These are phyloP conservation scores for Austrofundulus limnaeus DNA, from an alignment of 2,113 vertebrate species.

Conservation along the genomic window DNA sequence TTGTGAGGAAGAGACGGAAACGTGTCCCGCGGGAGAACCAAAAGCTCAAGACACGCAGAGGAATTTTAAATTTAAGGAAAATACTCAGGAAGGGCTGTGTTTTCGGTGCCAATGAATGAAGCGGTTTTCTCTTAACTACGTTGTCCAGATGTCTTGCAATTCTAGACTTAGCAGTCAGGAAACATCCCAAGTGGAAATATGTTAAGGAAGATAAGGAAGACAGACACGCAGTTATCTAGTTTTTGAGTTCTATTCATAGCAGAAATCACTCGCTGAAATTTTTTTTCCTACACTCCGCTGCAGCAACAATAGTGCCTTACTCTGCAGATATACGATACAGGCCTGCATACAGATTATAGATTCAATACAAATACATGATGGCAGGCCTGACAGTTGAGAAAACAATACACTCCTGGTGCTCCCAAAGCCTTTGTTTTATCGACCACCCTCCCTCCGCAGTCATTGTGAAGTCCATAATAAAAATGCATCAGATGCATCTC, in stretches of 20 bases:
- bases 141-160: conserved; percentile 47
- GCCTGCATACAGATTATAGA: conserved; percentile 49
- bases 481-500: conserved; percentile 73
- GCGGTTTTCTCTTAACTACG: conserved; percentile 34
- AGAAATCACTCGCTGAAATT: conserved; percentile 34
- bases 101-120: conserved; percentile 35
- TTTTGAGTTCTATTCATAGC: conserved; percentile 33
- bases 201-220: conserved; percentile 26
- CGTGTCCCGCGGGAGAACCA: conserved; percentile 49
- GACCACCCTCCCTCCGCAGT: conserved; percentile 50
- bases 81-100: conserved; percentile 29
- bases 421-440: conserved; percentile 64
- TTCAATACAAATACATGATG: conserved; percentile 59
- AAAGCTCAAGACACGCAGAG: conserved; percentile 39
- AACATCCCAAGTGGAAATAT: conserved; percentile 31
- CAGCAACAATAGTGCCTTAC: conserved; percentile 25
- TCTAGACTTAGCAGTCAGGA: conserved; percentile 27
- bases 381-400: conserved; percentile 57
- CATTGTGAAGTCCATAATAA: conserved; percentile 66
- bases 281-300: conserved; percentile 30
- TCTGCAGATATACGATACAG: conserved; percentile 62
- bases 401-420: conserved; percentile 62
- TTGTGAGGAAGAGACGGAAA: conserved; percentile 52
- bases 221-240: conserved; percentile 31
- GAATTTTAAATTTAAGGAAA: conserved; percentile 52